These are phyloP conservation scores for Ctenopoma kingsleyae DNA, from an alignment of 2,797 vertebrate genomes.

Conservation along the genomic window DNA sequence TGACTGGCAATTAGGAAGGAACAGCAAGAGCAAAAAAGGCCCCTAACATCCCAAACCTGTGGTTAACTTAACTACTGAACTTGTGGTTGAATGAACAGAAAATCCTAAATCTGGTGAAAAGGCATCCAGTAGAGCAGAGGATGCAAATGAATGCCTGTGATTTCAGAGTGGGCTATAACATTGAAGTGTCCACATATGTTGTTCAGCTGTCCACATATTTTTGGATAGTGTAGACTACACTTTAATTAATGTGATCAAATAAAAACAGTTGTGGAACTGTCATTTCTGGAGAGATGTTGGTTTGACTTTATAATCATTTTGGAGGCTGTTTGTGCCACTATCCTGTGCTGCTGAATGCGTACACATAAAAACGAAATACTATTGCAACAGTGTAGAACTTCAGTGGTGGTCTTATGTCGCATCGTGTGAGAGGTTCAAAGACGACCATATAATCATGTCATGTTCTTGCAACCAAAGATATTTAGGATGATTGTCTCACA, in stretches of 20 bases:
- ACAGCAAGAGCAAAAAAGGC: too few species aligned
- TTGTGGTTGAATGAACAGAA: neutral
- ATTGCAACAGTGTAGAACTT: neutral
- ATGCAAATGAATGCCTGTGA: neutral
- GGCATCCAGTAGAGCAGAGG: neutral
- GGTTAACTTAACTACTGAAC: neutral
- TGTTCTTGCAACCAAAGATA: too few species aligned
- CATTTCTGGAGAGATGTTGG: neutral
- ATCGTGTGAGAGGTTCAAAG: too few species aligned
- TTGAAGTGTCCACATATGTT: neutral
- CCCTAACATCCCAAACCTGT: neutral
- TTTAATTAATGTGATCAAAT: too few species aligned
- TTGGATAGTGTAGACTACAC: neutral
- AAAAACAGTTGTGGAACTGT: too few species aligned
- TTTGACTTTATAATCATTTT: neutral
- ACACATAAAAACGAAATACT: neutral
- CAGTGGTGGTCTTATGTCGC: too few species aligned
- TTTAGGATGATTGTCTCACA: too few species aligned
- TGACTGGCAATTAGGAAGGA: neutral
- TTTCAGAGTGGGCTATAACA: neutral
- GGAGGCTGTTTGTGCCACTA: too few species aligned
- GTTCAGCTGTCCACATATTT: neutral
- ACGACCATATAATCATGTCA: too few species aligned
- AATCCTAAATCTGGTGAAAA: neutral
- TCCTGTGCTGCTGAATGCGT: neutral